Percentiles rank a stretch among this genome's conserved stretches.
phyloP scores from a whole-genome alignment of 2,797 vertebrate genomes.

The Argyrosomus regius region DNA sequence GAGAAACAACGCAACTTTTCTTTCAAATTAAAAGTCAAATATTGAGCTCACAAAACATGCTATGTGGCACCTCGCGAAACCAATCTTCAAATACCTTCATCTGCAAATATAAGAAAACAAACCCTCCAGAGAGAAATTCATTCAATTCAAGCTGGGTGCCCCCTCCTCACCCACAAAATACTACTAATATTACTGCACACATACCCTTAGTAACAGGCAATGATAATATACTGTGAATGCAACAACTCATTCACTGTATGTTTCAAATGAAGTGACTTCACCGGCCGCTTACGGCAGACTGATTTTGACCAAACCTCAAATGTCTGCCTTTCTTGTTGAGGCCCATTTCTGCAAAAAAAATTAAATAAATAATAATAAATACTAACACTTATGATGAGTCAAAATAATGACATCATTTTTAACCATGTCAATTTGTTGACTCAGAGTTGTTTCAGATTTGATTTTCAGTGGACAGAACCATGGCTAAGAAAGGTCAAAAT shows the following conservation, averaged over 20 bases:
- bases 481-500: neutral
- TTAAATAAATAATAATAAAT: neutral
- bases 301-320: neutral
- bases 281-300: neutral
- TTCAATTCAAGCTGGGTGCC: neutral
- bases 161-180: neutral
- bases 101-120: slow-evolving; percentile 19
- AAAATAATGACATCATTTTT: neutral
- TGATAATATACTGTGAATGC: slow-evolving; percentile 1
- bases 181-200: neutral
- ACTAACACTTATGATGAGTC: neutral
- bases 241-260: neutral
- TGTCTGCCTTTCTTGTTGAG: neutral
- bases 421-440: too few species aligned
- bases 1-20: neutral
- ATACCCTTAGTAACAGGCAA: neutral
- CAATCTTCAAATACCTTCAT: slow-evolving; percentile 16
- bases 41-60: slow-evolving; percentile 24
- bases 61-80: slow-evolving; percentile 19
- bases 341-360: neutral
- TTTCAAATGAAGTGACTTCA: neutral
- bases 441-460: neutral
- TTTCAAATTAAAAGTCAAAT: slow-evolving; percentile 12
- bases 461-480: neutral
- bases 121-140: slow-evolving; percentile 6